Evolutionary conservation across 92 coral and sea anemone species (phyloP), one percentile per base, ranked within the genome.

Genomic region (Phenganax stokvisi): DNA sequence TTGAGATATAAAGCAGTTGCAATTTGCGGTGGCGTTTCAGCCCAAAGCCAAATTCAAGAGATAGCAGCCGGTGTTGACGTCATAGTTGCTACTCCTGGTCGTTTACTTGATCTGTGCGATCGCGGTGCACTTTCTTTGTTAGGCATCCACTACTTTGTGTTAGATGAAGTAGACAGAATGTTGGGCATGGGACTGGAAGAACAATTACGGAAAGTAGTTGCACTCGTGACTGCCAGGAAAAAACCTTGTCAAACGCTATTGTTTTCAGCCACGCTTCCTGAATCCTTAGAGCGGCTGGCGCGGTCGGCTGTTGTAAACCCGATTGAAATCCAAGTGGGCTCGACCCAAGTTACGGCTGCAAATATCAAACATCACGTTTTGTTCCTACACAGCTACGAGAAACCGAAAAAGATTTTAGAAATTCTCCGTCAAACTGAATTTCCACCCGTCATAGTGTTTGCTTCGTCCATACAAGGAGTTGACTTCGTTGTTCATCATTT

Each of bases 131-230:
- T 94, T 20, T 74, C 89, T 52, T 87, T 91, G 6, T 81, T 86
- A 51, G 87, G 87, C 56, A 86, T 94, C 6, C 80, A 91, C 1
- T 94, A 94, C 85, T 83, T 94, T 29, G 98, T 94, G 51, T 88
- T 94, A 90, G 98, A 94, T 76, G 98, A 94, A 75, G 98, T 90
- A 16, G 98, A 94, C 76, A 91, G 89, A 73, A 94, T 94, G 98
- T 91, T 94, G 17, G 96, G 97, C 7, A 94, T 94, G 97, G 94
- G 96, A 0, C 88, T 94, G 90, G 98, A 94, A 75, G 98, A 90
- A 65, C 98, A 94, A 81, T 80, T 94, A 47, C 80, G 98, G 64
- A 94, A 94, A 85, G 86, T 94, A 47, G 97, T 94, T 16, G 97
- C 93, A 6, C 86, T 94, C 25, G 98, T 96, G 31, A 94, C 98